Conservation (phyloP, 2,113 vertebrate genomes). For the Rhegmatorhina hoffmannsi region DNA sequence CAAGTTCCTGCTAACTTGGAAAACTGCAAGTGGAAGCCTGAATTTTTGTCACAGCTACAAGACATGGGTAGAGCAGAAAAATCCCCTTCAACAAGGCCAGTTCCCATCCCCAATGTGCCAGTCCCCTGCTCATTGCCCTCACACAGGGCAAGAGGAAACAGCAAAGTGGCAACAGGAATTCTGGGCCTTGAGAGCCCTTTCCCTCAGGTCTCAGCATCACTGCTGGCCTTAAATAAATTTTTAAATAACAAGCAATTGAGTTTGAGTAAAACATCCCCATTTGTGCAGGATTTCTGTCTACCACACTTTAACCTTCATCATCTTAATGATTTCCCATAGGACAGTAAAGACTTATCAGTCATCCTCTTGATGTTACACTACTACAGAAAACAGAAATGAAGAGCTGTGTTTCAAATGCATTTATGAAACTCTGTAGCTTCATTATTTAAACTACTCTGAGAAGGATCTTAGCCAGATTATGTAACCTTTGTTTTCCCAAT, state of each 20-base stretch:
- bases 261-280: background rate
- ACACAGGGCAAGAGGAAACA: background rate
- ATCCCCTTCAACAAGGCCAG: background rate
- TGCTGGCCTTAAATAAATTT: background rate
- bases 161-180: background rate
- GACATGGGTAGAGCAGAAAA: background rate
- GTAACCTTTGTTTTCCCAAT: background rate
- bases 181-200: background rate
- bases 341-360: background rate
- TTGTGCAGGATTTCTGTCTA: background rate
- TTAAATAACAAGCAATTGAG: background rate
- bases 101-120: background rate
- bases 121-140: background rate
- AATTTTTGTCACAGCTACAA: background rate
- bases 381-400: background rate
- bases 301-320: background rate
- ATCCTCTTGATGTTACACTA: background rate
- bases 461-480: background rate
- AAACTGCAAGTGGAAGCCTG: background rate
- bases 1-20: background rate
- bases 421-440: background rate
- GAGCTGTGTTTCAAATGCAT: background rate
- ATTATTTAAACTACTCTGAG: background rate
- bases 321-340: background rate
- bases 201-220: background rate